Conservation (phyloP, 1,140 invertebrate species). For the Venustaconcha ellipsiformis region DNA sequence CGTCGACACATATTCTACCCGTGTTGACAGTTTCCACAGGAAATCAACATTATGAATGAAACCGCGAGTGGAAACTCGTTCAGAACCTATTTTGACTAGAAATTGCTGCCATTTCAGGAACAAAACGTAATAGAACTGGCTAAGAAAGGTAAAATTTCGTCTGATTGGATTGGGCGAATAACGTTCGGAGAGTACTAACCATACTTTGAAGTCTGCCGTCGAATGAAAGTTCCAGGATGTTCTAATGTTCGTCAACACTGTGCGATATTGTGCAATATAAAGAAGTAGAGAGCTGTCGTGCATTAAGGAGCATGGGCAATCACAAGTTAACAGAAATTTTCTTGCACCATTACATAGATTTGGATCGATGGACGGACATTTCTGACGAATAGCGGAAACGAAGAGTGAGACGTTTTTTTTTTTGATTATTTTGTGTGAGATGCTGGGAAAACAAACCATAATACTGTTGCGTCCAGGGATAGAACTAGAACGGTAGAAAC, state of each 20-base stretch:
- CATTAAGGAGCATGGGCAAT: not conserved
- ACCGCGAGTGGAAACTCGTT: not conserved
- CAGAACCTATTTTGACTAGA: not conserved
- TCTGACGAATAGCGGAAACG: not conserved
- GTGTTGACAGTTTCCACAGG: not conserved
- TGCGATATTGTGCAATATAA: not conserved
- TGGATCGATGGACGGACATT: not conserved
- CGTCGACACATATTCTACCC: not conserved
- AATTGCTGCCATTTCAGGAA: not conserved
- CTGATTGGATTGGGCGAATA: slow-evolving; percentile 6
- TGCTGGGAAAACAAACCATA: not conserved
- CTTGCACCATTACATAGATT: not conserved
- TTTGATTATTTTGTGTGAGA: not conserved
- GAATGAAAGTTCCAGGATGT: slow-evolving; percentile 4
- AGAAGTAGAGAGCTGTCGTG: not conserved
- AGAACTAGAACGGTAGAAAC: not conserved
- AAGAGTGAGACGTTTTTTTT: not conserved
- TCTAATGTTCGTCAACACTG: slow-evolving; percentile 2
- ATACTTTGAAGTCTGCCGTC: slow-evolving; percentile 3
- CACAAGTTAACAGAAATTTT: not conserved
- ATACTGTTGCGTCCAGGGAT: not conserved
- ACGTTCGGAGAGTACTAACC: slow-evolving; percentile 10
- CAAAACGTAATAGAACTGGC: not conserved
- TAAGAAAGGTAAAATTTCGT: no score
- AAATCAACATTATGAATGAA: not conserved